Conservation (phyloP, 2,797 vertebrate species). For the Natrix natrix region DNA sequence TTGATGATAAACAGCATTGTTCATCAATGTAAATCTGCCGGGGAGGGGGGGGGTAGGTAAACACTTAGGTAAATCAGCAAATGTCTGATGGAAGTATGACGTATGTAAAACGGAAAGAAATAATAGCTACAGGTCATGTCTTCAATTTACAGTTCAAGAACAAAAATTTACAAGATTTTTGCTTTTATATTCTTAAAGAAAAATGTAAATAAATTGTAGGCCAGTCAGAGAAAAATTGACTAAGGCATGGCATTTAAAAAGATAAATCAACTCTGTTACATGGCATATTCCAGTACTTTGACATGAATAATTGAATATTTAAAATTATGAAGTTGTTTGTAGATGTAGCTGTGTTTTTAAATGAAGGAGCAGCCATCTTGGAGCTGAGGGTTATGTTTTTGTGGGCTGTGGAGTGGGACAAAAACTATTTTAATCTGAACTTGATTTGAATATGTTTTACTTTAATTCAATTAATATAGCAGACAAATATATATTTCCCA, state of each 20-base stretch:
- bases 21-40: background rate
- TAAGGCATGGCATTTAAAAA: background rate
- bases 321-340: background rate
- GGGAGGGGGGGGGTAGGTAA: background rate
- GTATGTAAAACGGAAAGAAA: background rate
- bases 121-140: background rate
- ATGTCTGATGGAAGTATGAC: background rate
- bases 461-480: background rate
- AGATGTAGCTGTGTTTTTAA: background rate
- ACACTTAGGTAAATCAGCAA: background rate
- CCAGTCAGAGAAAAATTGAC: background rate
- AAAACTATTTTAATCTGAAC: background rate
- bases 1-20: slow-evolving; percentile 7
- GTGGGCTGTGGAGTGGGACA: background rate
- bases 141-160: background rate
- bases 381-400: background rate
- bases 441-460: background rate
- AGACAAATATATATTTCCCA: background rate
- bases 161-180: background rate
- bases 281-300: background rate
- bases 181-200: background rate
- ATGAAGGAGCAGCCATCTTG: background rate
- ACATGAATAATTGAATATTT: background rate
- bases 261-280: background rate
- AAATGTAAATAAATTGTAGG: background rate